Percentiles rank a stretch among this genome's conserved stretches.
Conservation (phyloP, 1,140 invertebrate species). For the Aphis craccivora region DNA sequence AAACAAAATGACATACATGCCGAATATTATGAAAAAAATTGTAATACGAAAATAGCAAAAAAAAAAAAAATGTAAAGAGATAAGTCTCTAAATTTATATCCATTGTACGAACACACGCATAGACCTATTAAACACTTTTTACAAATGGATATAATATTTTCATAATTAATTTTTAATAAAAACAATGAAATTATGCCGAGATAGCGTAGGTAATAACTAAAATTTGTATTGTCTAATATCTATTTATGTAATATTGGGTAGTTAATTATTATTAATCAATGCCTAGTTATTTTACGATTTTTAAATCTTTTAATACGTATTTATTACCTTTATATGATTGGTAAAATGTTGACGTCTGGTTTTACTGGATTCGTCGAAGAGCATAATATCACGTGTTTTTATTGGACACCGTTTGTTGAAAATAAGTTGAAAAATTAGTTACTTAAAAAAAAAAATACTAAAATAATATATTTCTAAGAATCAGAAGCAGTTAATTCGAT, state of each 20-base stretch:
- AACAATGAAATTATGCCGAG: background rate
- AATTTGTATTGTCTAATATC: background rate
- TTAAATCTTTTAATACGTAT: background rate
- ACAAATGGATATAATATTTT: constrained; percentile 18
- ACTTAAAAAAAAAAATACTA: background rate
- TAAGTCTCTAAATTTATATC: background rate
- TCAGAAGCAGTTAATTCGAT: background rate
- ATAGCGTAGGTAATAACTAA: background rate
- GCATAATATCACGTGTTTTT: constrained; percentile 51
- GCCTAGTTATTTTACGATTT: background rate
- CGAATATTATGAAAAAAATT: background rate
- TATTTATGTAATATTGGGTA: background rate
- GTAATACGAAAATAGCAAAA: background rate
- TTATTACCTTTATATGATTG: constrained; percentile 46
- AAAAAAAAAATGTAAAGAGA: background rate
- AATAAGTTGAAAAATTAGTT: background rate
- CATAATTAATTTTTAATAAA: background rate
- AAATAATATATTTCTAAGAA: background rate
- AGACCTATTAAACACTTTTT: background rate
- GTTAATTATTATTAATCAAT: no score
- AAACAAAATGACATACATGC: background rate
- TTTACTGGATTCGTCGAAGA: constrained; percentile 55
- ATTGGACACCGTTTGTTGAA: background rate
- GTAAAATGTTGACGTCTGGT: constrained; percentile 49
- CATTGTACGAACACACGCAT: background rate